These are phyloP conservation scores for Pectinophora gossypiella DNA, from an alignment of 1,140 invertebrate species.

Conservation along the genomic window DNA sequence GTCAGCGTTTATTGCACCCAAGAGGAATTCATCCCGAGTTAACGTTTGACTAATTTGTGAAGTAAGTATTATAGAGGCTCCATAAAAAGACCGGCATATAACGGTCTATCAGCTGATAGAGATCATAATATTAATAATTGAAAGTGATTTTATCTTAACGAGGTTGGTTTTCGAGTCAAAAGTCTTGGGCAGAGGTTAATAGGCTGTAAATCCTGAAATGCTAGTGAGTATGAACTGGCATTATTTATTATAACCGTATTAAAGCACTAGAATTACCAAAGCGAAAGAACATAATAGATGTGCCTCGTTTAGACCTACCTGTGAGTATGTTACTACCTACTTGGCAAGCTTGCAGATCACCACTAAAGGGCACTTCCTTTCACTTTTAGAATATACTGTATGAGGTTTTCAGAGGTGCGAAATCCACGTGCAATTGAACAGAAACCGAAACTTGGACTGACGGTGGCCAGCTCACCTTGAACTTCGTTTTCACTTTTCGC, in stretches of 20 bases:
- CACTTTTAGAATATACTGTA: not conserved
- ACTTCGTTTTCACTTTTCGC: slow-evolving; percentile 69
- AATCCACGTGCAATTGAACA: slow-evolving; percentile 44
- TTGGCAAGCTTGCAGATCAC: too few species aligned
- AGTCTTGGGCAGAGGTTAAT: too few species aligned
- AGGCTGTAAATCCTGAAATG: too few species aligned
- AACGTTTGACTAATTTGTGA: slow-evolving; percentile 74
- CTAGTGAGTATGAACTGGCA: too few species aligned
- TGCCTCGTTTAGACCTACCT: too few species aligned
- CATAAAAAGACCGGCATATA: slow-evolving; percentile 47
- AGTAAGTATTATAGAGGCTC: slow-evolving; percentile 46
- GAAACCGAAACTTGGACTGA: slow-evolving; percentile 55
- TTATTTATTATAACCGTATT: too few species aligned
- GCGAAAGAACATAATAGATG: too few species aligned
- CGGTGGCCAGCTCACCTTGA: slow-evolving; percentile 44
- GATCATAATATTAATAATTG: slow-evolving; percentile 5
- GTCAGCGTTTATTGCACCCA: slow-evolving; percentile 67
- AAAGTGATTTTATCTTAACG: slow-evolving; percentile 12
- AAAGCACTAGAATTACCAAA: too few species aligned
- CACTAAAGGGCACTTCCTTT: not conserved
- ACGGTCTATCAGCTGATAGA: slow-evolving; percentile 49
- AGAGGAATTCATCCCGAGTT: slow-evolving; percentile 61
- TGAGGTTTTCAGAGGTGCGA: not conserved
- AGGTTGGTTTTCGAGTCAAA: not conserved
- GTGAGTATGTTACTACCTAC: too few species aligned